Percentiles rank a stretch among this genome's conserved stretches.
Conservation (phyloP, 2,113 vertebrate genomes). For the Actenoides hombroni region DNA sequence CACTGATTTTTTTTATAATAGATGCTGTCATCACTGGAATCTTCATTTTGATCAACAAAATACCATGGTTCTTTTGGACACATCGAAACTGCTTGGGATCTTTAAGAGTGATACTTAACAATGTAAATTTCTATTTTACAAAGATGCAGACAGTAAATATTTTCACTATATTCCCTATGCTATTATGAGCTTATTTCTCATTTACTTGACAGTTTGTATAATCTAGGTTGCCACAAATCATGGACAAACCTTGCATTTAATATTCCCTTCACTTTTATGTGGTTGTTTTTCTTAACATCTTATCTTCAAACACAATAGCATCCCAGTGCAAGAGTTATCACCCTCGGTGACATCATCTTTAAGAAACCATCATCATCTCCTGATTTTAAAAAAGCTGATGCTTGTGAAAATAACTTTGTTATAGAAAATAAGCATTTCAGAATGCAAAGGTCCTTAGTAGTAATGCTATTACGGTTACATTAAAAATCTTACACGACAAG, state of each 20-base stretch:
- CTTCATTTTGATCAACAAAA: background rate
- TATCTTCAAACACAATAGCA: constrained; percentile 28
- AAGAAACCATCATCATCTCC: background rate
- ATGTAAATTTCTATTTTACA: background rate
- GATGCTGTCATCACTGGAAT: background rate
- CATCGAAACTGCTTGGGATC: background rate
- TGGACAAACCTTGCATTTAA: background rate
- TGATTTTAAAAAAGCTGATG: background rate
- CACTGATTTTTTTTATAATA: background rate
- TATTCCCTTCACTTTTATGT: background rate
- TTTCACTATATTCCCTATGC: background rate
- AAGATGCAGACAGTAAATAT: background rate
- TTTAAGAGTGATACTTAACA: background rate
- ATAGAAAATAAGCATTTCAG: background rate
- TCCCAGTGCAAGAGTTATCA: constrained; percentile 14
- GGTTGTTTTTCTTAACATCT: constrained; percentile 53
- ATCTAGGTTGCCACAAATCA: background rate
- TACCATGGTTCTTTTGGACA: background rate
- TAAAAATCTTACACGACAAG: background rate
- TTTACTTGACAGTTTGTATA: background rate
- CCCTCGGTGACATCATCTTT: background rate
- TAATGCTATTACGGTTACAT: background rate
- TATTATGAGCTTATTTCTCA: background rate
- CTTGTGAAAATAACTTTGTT: background rate
- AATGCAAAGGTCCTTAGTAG: background rate